Evolutionary conservation across 2,797 vertebrate genomes (phyloP).

Genomic region (Trachurus trachurus): DNA sequence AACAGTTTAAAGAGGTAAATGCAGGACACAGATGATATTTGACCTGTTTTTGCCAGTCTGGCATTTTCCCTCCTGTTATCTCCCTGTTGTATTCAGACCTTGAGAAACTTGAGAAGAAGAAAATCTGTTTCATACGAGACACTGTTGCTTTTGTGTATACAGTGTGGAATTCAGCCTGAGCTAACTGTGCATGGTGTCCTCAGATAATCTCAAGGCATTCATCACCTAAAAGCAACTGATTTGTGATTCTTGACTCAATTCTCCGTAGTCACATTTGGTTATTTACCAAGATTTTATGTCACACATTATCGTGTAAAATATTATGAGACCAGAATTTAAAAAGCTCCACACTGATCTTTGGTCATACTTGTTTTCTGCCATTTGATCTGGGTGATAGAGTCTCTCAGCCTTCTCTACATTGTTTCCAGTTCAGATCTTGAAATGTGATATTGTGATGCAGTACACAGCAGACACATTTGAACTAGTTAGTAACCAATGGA

Average conservation of each 20-base stretch:
- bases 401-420: background rate
- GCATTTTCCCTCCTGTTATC: background rate
- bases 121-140: conserved; percentile 51
- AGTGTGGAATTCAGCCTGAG: conserved; percentile 49
- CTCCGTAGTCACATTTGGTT: background rate
- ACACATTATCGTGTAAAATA: background rate
- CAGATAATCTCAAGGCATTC: background rate
- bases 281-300: background rate
- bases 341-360: background rate
- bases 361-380: background rate
- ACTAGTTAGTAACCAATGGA: background rate
- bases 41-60: background rate
- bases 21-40: background rate
- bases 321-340: background rate
- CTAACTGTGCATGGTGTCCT: background rate
- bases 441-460: no score
- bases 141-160: conserved; percentile 41
- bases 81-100: conserved; percentile 30
- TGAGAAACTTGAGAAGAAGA: conserved; percentile 29
- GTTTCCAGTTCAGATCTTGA: background rate
- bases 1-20: background rate
- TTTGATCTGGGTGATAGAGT: background rate
- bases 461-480: background rate
- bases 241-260: background rate
- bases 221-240: background rate